phyloP scores from a whole-genome alignment of 1,140 invertebrate genomes.

The Trichonephila clavata region DNA sequence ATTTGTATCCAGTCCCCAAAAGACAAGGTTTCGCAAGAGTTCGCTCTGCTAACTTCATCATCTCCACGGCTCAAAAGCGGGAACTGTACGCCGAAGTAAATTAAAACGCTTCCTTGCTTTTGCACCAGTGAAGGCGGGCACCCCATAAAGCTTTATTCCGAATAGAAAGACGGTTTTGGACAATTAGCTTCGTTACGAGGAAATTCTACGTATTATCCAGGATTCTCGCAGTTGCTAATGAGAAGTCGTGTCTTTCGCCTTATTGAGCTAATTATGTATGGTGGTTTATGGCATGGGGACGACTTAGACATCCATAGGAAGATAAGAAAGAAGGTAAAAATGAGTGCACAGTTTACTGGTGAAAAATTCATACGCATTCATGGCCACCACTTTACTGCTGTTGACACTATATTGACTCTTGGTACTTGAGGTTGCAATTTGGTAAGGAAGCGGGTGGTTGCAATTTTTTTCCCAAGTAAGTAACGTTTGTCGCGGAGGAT shows the following conservation, averaged over 20 bases:
- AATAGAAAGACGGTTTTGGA: constrained; percentile 49
- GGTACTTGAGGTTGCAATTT: background rate
- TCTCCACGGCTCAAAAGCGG: constrained; percentile 36
- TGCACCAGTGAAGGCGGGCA: background rate
- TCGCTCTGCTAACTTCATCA: constrained; percentile 57
- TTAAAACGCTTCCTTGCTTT: constrained; percentile 60
- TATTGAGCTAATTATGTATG: constrained; percentile 69
- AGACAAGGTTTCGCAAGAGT: constrained; percentile 6
- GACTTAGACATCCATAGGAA: background rate
- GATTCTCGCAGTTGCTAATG: constrained; percentile 71
- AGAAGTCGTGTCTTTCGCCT: constrained; percentile 70
- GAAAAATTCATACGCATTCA: constrained; percentile 18
- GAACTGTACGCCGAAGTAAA: constrained; percentile 45
- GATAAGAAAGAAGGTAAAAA: constrained; percentile 17
- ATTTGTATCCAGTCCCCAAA: background rate
- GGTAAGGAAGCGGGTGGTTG: background rate
- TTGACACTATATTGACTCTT: background rate
- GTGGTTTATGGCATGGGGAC: constrained; percentile 46
- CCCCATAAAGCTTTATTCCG: background rate
- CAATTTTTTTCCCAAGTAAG: background rate
- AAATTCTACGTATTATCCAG: constrained; percentile 65
- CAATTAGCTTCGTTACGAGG: constrained; percentile 74
- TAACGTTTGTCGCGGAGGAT: background rate
- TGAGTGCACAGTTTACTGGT: background rate
- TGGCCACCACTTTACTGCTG: background rate